phyloP scores from a whole-genome alignment of 1,140 invertebrate genomes.

The Philotrypesis tridentata region DNA sequence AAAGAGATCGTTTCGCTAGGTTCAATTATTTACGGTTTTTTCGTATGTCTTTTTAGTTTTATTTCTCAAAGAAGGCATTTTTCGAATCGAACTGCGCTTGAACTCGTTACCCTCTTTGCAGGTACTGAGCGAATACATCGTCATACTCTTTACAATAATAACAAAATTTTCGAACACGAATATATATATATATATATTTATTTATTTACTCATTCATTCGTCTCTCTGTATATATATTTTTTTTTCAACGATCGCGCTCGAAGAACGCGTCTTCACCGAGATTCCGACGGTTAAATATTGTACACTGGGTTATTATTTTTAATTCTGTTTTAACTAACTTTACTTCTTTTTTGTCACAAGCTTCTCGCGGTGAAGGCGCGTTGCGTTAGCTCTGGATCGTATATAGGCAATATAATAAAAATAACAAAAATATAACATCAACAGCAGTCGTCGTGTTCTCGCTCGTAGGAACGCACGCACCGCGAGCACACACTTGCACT shows the following conservation, averaged over 20 bases:
- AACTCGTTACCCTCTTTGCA: constrained; percentile 59
- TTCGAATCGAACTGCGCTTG: constrained; percentile 55
- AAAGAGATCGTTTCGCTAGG: constrained; percentile 35
- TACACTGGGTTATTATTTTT: constrained; percentile 7
- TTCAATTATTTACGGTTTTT: constrained; percentile 46
- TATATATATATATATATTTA: constrained; percentile 44
- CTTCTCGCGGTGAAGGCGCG: constrained; percentile 14
- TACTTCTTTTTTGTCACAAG: neutral
- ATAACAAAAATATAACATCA: constrained; percentile 73
- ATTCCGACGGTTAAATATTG: constrained; percentile 10
- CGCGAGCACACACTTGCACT: constrained; percentile 57
- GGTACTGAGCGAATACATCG: constrained; percentile 62
- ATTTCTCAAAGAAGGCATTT: constrained; percentile 56
- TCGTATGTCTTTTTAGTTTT: constrained; percentile 50
- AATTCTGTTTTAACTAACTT: neutral
- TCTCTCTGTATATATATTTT: constrained; percentile 31
- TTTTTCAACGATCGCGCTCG: constrained; percentile 43
- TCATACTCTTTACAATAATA: constrained; percentile 68
- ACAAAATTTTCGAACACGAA: constrained; percentile 69
- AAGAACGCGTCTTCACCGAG: constrained; percentile 42
- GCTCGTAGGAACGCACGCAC: constrained; percentile 57
- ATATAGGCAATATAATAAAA: constrained; percentile 64
- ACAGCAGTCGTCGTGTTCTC: constrained; percentile 66
- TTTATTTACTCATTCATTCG: constrained; percentile 38
- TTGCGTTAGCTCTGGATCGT: constrained; percentile 5